These are phyloP conservation scores for Leptinotarsa haldemani DNA, from an alignment of 2,888 invertebrate species.

Conservation along the genomic window DNA sequence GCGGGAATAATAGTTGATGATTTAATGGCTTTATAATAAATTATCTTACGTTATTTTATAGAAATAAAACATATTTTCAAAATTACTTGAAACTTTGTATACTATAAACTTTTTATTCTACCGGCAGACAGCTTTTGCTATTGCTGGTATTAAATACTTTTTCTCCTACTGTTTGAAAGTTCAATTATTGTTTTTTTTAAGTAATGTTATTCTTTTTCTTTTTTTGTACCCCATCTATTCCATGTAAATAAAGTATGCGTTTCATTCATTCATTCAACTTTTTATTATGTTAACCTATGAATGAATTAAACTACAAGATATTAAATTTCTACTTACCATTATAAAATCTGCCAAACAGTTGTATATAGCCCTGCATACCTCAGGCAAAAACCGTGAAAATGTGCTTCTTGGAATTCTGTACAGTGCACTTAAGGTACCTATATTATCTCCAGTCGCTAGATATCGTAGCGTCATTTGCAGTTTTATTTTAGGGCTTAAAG, in stretches of 20 bases:
- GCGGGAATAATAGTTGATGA: background rate
- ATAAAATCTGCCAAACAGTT: slow-evolving; percentile 11
- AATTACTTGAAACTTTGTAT: background rate
- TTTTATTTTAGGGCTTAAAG: background rate
- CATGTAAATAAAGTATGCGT: background rate
- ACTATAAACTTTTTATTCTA: background rate
- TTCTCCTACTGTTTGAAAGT: too few species aligned
- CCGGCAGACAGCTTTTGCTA: too few species aligned
- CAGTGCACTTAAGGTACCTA: slow-evolving; percentile 17
- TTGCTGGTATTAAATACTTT: too few species aligned
- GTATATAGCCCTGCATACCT: slow-evolving; percentile 24
- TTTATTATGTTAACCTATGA: background rate
- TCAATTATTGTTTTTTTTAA: too few species aligned
- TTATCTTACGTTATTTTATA: too few species aligned
- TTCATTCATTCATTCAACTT: background rate
- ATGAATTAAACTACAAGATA: slow-evolving; percentile 2
- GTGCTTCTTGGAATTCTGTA: slow-evolving; percentile 26
- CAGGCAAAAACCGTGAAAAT: slow-evolving; percentile 20
- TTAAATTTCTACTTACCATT: slow-evolving; percentile 13
- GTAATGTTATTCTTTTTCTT: too few species aligned
- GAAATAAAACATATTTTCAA: background rate
- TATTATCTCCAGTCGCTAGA: slow-evolving; percentile 5
- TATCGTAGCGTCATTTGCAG: slow-evolving; percentile 1
- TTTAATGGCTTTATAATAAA: background rate
- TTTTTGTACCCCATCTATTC: too few species aligned